Evolutionary conservation across 2,888 invertebrate genomes (phyloP).

Genomic region (Prionchulus punctatus): DNA sequence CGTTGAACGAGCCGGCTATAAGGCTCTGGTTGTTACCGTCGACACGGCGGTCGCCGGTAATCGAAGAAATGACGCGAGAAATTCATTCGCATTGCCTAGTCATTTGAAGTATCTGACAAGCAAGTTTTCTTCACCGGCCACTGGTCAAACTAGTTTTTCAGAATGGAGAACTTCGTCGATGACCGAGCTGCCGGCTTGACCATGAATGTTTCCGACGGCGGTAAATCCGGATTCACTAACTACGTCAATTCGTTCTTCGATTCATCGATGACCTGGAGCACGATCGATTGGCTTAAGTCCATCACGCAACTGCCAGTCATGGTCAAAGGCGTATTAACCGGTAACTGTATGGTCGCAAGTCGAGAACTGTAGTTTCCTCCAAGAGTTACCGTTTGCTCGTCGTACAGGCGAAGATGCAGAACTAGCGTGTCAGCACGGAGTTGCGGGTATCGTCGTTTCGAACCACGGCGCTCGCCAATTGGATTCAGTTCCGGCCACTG

Average conservation of each 20-base stretch:
- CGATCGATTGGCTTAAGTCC: constrained; percentile 60
- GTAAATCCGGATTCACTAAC: constrained; percentile 54
- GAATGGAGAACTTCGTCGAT: constrained; percentile 58
- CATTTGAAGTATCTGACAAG: constrained; percentile 49
- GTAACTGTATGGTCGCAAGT: constrained; percentile 12
- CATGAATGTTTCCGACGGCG: constrained; percentile 35
- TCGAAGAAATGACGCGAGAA: constrained; percentile 60
- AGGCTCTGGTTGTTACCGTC: constrained; percentile 68
- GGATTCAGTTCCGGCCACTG: constrained; percentile 64
- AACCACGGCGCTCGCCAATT: constrained; percentile 84
- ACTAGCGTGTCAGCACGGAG: constrained; percentile 54
- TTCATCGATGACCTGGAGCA: constrained; percentile 64
- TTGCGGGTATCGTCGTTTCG: constrained; percentile 65
- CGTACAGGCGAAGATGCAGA: constrained; percentile 56
- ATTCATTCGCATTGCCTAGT: constrained; percentile 61
- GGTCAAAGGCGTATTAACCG: constrained; percentile 65
- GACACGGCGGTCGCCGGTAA: constrained; percentile 62
- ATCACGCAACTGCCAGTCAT: constrained; percentile 62
- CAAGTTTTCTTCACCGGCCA: neutral
- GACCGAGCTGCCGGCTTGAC: too few relatives aligned
- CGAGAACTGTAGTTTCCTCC: neutral
- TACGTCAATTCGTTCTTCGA: constrained; percentile 63
- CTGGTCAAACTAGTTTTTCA: constrained; percentile 31
- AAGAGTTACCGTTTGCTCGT: neutral
- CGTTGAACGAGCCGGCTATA: constrained; percentile 66